Conservation (phyloP, 1,140 invertebrate species). For the Drosophila pectinifera region DNA sequence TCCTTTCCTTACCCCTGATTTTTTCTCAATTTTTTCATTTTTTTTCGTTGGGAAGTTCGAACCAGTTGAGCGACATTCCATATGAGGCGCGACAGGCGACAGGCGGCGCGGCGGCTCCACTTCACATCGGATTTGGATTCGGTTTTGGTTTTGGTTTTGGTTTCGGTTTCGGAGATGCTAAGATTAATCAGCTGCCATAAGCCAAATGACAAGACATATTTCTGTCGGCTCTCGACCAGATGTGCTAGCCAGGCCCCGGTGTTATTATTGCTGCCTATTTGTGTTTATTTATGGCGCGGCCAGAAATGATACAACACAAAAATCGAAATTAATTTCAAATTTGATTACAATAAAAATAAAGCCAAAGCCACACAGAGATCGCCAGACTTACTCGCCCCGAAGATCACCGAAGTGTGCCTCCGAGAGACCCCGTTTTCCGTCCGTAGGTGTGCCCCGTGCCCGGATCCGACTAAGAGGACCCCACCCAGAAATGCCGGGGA, state of each 20-base stretch:
- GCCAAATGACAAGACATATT: conserved; percentile 81
- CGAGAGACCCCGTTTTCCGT: conserved; percentile 3
- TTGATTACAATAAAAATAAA: conserved; percentile 80
- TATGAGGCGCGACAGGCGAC: conserved; percentile 76
- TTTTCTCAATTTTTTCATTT: conserved; percentile 40
- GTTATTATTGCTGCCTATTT: conserved; percentile 71
- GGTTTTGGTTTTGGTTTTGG: conserved; percentile 23
- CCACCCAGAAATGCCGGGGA: conserved; percentile 62
- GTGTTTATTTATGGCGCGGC: conserved; percentile 73
- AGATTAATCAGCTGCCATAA: conserved; percentile 83
- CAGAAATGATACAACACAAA: conserved; percentile 53
- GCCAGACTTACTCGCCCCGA: conserved; percentile 38
- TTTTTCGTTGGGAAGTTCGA: conserved; percentile 39
- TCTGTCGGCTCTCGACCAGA: conserved; percentile 31
- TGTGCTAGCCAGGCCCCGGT: conserved; percentile 39
- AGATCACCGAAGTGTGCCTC: conserved; percentile 51
- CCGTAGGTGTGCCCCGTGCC: conserved; percentile 45
- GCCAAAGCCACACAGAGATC: conserved; percentile 49
- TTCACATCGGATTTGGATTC: conserved; percentile 27
- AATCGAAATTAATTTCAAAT: conserved; percentile 77
- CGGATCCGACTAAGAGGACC: conserved; percentile 36
- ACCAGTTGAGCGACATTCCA: conserved; percentile 78
- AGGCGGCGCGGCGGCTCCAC: conserved; percentile 35
- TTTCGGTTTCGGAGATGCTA: conserved; percentile 70
- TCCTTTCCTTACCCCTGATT: conserved; percentile 50